A percentile compares a stretch with the other conserved stretches of the same genome.
These are phyloP conservation scores for Carollia perspicillata DNA, from an alignment of 2,113 vertebrate genomes.

Conservation along the genomic window DNA sequence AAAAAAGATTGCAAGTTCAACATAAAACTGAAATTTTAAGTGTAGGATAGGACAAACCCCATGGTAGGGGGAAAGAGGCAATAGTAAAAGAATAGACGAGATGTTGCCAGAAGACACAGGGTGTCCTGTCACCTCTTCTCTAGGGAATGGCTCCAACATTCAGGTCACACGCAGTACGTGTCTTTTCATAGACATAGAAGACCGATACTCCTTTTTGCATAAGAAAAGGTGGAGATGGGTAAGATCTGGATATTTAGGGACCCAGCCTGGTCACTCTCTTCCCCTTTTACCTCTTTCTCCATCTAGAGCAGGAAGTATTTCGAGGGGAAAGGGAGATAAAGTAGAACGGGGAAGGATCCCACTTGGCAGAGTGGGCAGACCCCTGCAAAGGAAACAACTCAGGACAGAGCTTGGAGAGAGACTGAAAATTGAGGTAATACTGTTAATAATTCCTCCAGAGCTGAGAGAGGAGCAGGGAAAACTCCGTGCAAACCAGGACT, in stretches of 20 bases:
- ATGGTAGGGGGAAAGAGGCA: neutral
- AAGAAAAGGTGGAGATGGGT: neutral
- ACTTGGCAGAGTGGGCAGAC: neutral
- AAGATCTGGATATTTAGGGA: neutral
- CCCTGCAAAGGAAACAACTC: neutral
- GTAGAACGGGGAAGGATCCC: neutral
- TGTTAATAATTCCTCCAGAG: neutral
- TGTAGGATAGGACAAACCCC: neutral
- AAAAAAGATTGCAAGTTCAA: constrained; percentile 78
- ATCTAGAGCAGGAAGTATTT: neutral
- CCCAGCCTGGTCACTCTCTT: neutral
- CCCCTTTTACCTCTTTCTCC: neutral
- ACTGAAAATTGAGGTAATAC: constrained; percentile 8
- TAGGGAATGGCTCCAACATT: neutral
- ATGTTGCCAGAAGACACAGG: neutral
- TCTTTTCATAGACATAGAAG: neutral
- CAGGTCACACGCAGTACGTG: too few species aligned
- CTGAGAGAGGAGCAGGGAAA: neutral
- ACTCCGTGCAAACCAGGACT: neutral
- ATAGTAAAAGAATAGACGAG: neutral
- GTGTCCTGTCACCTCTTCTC: neutral
- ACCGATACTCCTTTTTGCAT: rapidly evolving
- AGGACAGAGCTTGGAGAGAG: neutral
- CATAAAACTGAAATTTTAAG: constrained; percentile 66
- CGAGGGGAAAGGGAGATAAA: neutral